Percentiles rank a stretch among this genome's conserved stretches.
phyloP scores from a whole-genome alignment of 2,888 invertebrate genomes.

The Xestia xanthographa region DNA sequence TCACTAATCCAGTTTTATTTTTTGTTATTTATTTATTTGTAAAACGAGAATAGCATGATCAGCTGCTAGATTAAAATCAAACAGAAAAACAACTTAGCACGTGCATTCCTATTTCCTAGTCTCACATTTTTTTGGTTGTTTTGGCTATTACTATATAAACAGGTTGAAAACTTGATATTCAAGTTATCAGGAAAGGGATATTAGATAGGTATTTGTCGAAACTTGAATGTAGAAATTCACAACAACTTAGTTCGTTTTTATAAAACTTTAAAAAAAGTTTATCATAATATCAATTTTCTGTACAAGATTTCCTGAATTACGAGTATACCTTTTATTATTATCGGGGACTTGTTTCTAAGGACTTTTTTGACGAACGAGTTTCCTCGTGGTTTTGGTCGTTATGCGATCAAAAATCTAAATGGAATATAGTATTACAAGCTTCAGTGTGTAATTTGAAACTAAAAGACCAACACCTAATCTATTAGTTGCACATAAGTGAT shows the following conservation, averaged over 20 bases:
- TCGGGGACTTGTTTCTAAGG: not conserved
- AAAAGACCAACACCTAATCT: not conserved
- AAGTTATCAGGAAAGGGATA: not conserved
- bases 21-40: not conserved
- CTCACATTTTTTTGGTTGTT: not conserved
- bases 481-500: not conserved
- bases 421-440: not conserved
- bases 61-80: not conserved
- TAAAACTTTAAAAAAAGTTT: not conserved
- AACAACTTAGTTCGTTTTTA: not conserved
- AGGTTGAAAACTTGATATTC: not conserved
- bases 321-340: not conserved
- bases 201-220: not conserved
- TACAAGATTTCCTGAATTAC: not conserved
- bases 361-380: not conserved
- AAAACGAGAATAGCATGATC: not conserved
- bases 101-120: not conserved
- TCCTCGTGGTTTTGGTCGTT: not conserved
- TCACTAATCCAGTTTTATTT: not conserved
- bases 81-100: not conserved
- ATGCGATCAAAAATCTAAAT: not conserved
- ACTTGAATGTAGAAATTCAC: not conserved
- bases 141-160: not conserved
- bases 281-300: not conserved
- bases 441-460: constrained; percentile 2